These are phyloP conservation scores for Drosophila pseudoananassae DNA, from an alignment of 1,140 invertebrate genomes.

Conservation along the genomic window DNA sequence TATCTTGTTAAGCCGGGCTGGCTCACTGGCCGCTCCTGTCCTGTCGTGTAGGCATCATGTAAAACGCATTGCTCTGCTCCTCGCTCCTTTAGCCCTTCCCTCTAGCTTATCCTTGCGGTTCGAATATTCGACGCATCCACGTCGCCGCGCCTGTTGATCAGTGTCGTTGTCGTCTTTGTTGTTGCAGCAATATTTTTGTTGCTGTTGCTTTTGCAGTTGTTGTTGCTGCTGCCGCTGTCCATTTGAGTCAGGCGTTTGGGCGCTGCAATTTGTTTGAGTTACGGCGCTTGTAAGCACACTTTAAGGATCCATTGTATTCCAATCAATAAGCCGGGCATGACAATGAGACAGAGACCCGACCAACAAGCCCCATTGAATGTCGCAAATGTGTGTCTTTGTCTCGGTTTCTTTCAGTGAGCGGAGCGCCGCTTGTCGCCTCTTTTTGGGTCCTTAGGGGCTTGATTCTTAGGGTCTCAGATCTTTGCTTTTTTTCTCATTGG, in stretches of 20 bases:
- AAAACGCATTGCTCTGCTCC: conserved; percentile 59
- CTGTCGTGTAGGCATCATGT: conserved; percentile 77
- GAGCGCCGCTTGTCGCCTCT: conserved; percentile 64
- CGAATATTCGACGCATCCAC: conserved; percentile 49
- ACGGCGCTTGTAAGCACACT: conserved; percentile 84
- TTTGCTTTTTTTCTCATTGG: neutral
- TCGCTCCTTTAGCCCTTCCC: neutral
- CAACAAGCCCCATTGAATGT: conserved; percentile 60
- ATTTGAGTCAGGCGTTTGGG: conserved; percentile 72
- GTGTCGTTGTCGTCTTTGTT: conserved; percentile 53
- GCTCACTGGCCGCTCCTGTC: conserved; percentile 59
- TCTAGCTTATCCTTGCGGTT: conserved; percentile 2
- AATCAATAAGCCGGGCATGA: conserved; percentile 81
- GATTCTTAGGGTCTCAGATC: neutral
- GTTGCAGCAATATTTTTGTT: conserved; percentile 17
- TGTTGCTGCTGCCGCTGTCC: conserved; percentile 26
- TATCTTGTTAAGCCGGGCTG: conserved; percentile 60
- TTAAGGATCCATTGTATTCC: conserved; percentile 84
- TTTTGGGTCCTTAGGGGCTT: conserved; percentile 33
- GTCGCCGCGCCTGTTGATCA: conserved; percentile 74
- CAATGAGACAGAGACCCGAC: conserved; percentile 59
- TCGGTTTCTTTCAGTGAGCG: conserved; percentile 29
- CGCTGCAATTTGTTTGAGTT: conserved; percentile 84
- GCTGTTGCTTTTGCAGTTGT: conserved; percentile 23
- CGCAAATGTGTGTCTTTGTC: conserved; percentile 41